A percentile compares a stretch with the other conserved stretches of the same genome.
Evolutionary conservation across 2,797 vertebrate species (phyloP).

Genomic region (Chloroceryle amazona): DNA sequence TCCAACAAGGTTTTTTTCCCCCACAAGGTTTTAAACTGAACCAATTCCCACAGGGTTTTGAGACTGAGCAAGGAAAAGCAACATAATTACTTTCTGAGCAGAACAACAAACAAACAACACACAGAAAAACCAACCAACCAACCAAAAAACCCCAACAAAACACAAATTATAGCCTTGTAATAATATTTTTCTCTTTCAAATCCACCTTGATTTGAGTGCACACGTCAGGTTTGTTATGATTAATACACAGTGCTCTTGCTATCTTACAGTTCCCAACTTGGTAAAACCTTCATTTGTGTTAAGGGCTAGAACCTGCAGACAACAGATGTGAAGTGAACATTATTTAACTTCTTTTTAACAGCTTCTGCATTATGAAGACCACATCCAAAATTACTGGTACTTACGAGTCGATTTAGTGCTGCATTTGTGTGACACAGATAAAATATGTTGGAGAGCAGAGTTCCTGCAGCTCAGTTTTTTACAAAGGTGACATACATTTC

Average conservation of each 20-base stretch:
- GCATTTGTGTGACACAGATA: neutral
- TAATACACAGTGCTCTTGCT: neutral
- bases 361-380: neutral
- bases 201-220: rapidly evolving
- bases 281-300: neutral
- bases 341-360: neutral
- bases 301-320: neutral
- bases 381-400: neutral
- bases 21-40: neutral
- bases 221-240: neutral
- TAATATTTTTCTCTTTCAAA: neutral
- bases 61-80: neutral
- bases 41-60: neutral
- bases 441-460: neutral
- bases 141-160: neutral
- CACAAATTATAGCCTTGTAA: neutral
- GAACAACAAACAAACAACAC: neutral
- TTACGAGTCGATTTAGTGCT: neutral
- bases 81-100: neutral
- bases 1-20: neutral
- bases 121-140: rapidly evolving
- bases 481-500: neutral
- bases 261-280: neutral
- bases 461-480: rapidly evolving
- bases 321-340: neutral